Conservation (phyloP, 2,113 vertebrate genomes). For the Thryonomys swinderianus region DNA sequence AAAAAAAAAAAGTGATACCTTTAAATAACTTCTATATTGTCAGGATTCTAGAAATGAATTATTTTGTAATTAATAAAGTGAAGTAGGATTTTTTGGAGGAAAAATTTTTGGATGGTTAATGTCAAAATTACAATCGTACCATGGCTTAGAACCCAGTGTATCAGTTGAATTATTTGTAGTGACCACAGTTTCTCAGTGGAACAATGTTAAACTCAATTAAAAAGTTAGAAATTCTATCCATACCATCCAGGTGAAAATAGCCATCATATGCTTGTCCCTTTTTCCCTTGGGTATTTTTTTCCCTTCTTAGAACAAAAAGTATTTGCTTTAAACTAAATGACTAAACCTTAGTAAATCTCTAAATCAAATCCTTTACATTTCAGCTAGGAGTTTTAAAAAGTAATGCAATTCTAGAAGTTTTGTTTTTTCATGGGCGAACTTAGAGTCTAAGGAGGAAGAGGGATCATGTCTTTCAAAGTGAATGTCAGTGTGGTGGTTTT, state of each 20-base stretch:
- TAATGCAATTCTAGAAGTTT: background rate
- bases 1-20: no score
- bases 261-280: background rate
- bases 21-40: background rate
- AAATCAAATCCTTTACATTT: conserved; percentile 5
- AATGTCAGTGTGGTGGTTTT: background rate
- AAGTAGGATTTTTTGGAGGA: background rate
- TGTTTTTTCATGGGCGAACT: background rate
- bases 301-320: background rate
- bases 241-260: conserved; percentile 2
- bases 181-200: background rate
- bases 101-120: background rate
- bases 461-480: background rate
- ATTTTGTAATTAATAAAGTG: conserved; percentile 1
- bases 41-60: background rate
- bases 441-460: background rate
- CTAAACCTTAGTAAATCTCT: conserved; percentile 20
- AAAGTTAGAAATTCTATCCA: background rate
- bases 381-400: background rate
- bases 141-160: conserved; percentile 4
- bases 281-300: background rate
- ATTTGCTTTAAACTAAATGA: conserved; percentile 30
- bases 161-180: background rate
- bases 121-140: background rate
- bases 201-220: background rate